Evolutionary conservation across 2,888 invertebrate species (phyloP), one percentile per base, ranked within the genome.

Genomic region (Pammene fasciana): DNA sequence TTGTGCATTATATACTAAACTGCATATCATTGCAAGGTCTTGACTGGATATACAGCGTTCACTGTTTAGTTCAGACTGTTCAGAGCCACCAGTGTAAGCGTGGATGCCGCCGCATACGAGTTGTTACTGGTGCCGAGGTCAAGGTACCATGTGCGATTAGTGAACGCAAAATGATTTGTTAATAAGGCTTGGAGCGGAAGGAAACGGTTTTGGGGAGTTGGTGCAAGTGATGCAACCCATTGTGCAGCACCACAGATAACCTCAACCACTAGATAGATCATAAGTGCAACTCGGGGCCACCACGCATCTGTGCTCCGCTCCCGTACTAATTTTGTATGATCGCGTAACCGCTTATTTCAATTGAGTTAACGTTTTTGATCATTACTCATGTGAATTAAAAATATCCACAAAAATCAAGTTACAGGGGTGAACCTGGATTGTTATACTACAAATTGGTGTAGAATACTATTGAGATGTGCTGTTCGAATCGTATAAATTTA

Each of bases 1-100:
- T 80, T 81, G 80, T 81, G 83, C 84, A 82, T 90, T 92, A 85
- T 91, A 92, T 90, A 90, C 84, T 80, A 80, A 79, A 72, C 74
- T 77, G 72, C 78, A 77, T 85, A 90, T 89, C 90, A 76, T 75
- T 76, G 73, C 78, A 83, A 82, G 82, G 80, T 79, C 81, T 80
- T 81, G 81, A 34, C 26, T 34, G 54, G n/a, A 34, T 54, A n/a
- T 34, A 54, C 6, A 8, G 8, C 34, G 54, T 13, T 54, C 54
- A 54, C 34, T 16, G 54, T 8, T 13, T 54, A n/a, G 7, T n/a
- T n/a, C n/a, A n/a, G n/a, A n/a, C n/a, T n/a, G 11, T 11, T n/a
- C n/a, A 13, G n/a, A 9, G n/a, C 10, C 11, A 54, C 54, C 54
- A 34, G 34, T 54, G 0, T 34, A 54, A 54, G 9, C 34, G 54